Evolutionary conservation across 2,888 invertebrate genomes (phyloP).

Genomic region (Agrenia bidenticulata): DNA sequence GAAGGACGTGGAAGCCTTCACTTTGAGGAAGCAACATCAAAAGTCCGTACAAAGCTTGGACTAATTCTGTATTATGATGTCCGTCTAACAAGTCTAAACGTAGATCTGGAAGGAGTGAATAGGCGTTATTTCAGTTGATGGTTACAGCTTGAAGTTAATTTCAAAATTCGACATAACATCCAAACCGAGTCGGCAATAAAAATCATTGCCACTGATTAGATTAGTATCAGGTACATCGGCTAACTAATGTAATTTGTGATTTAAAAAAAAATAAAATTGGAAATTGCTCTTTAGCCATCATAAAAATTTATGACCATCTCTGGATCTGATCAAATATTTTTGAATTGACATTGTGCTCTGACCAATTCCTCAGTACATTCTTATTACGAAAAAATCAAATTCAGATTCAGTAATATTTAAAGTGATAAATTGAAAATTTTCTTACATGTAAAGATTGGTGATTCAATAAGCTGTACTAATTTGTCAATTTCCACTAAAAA

Average conservation of each 20-base stretch:
- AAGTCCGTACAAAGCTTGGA: slow-evolving; percentile 88
- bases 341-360: no score
- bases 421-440: slow-evolving; percentile 49
- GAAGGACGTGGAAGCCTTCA: slow-evolving; percentile 87
- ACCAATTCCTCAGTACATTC: no score
- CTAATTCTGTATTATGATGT: slow-evolving; percentile 71
- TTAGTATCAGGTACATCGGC: no score
- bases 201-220: no score
- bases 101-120: slow-evolving; percentile 66
- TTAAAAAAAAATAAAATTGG: no score
- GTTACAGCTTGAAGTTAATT: not conserved
- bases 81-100: slow-evolving; percentile 85
- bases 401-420: not conserved
- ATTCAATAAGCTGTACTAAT: slow-evolving; percentile 94
- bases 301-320: no score
- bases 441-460: slow-evolving; percentile 98
- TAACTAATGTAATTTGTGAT: no score
- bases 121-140: slow-evolving; percentile 12
- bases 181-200: no score
- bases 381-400: slow-evolving; percentile 4
- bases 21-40: slow-evolving; percentile 97
- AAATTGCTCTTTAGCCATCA: no score
- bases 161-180: slow-evolving; percentile 22
- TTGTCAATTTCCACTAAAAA: slow-evolving; percentile 96
- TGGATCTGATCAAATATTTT: no score